Evolutionary conservation across 2,797 vertebrate genomes (phyloP), one percentile per base, ranked within the genome.

Genomic region (Rhincodon typus): DNA sequence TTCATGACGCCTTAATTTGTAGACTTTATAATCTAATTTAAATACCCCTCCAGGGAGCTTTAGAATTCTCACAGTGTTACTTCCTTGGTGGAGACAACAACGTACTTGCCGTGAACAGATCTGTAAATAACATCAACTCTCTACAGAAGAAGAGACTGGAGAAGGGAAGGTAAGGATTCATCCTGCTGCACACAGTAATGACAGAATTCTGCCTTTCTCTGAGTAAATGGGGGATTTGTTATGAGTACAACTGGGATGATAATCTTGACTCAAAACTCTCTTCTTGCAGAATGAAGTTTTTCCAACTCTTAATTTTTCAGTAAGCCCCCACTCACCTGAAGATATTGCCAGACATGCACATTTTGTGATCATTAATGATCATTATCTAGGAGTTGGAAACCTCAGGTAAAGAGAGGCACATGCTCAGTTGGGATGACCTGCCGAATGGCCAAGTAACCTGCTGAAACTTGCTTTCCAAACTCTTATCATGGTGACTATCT

Each of bases 21-120:
- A 23, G 21, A 67, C 42, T 27, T 70, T 27, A 67, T n/a, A 70
- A 50, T 79, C 53, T 95, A 8, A 82, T 15, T 67, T 79, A 57
- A 67, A 67, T 38, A 69, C 34, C 46, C 70, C 46, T 50, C 94
- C 53, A 99, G 99, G 99, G 99, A 74, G 98, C 98, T 96, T 98
- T 98, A 25, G 99, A 99, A 96, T 99, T 99, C 97, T 97, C 97
- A 50, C 96, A 96, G 94, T 98, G 98, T 95, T 99, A 98, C 96
- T 99, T 99, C 96, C 96, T 99, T 74, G 99, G 98, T 95, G 99
- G 99, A 70, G 99, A 99, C 97, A 99, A 99, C 97, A 98, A 98
- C 96, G 97, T 98, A 94, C 98, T 99, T 97, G 99, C 99, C 67
- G 98, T 99, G 90, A 99, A 98, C 96, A 98, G 99, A 97, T 98